These are phyloP conservation scores for Loriculus beryllinus DNA, from an alignment of 2,797 vertebrate genomes.

Conservation along the genomic window DNA sequence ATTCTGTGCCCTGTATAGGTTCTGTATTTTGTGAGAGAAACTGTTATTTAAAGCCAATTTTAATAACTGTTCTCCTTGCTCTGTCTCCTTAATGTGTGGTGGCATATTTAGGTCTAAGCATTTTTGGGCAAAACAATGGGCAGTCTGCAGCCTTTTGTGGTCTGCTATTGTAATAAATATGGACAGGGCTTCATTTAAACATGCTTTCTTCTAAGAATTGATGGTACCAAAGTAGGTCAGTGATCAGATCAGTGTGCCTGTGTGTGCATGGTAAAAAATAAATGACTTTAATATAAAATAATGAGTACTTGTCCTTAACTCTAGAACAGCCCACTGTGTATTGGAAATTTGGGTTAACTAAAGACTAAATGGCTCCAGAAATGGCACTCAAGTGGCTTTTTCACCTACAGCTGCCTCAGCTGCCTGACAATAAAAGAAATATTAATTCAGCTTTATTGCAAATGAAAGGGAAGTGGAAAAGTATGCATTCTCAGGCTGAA, in stretches of 20 bases:
- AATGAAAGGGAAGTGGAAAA: slow-evolving; percentile 16
- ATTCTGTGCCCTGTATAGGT: not conserved
- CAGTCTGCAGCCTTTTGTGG: not conserved
- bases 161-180: not conserved
- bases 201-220: slow-evolving; percentile 1
- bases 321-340: not conserved
- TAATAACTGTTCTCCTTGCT: not conserved
- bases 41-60: slow-evolving; percentile 3
- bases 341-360: slow-evolving; percentile 5
- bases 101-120: slow-evolving; percentile 42
- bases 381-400: slow-evolving; percentile 22
- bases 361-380: not conserved
- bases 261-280: not conserved
- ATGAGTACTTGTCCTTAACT: not conserved
- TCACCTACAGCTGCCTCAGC: not conserved
- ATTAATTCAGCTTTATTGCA: slow-evolving; percentile 35
- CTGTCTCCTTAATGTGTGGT: not conserved
- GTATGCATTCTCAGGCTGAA: not conserved
- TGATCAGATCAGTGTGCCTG: not conserved
- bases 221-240: not conserved
- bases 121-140: not conserved
- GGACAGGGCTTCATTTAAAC: slow-evolving; percentile 5
- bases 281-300: slow-evolving; percentile 1
- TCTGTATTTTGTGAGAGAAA: not conserved
- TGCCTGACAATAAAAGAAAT: slow-evolving; percentile 26